Conservation (phyloP, 2,888 invertebrate species). For the Subacronicta megacephala region DNA sequence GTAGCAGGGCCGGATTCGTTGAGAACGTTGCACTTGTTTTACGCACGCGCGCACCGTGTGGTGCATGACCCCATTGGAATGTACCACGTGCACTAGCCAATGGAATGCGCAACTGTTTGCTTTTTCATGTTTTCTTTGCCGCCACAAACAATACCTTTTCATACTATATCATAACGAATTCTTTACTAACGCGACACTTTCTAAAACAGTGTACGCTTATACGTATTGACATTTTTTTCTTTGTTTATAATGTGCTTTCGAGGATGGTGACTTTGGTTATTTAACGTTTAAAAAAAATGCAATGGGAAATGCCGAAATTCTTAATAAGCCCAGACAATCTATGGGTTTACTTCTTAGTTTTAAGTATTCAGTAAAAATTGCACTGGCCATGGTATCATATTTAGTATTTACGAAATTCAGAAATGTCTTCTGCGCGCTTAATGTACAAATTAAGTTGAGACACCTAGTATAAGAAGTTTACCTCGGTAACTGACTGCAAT, state of each 20-base stretch:
- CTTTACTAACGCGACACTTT: constrained; percentile 78
- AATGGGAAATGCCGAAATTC: not conserved
- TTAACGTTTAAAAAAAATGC: constrained; percentile 42
- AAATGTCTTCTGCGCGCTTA: too few species aligned
- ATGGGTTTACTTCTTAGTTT: not conserved
- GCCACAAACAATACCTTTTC: constrained; percentile 86
- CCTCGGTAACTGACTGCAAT: too few species aligned
- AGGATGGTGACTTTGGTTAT: constrained; percentile 55
- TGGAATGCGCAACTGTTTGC: constrained; percentile 89
- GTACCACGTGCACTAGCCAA: constrained; percentile 87
- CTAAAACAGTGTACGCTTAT: constrained; percentile 73
- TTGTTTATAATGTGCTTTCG: constrained; percentile 64
- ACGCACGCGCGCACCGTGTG: constrained; percentile 82
- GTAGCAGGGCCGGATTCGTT: constrained; percentile 59
- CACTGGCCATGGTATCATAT: too few species aligned
- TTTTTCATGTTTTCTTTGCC: constrained; percentile 82
- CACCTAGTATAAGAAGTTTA: too few species aligned
- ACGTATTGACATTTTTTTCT: constrained; percentile 69
- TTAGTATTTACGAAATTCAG: too few species aligned
- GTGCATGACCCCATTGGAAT: constrained; percentile 88
- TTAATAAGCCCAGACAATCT: not conserved
- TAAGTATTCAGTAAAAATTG: too few species aligned
- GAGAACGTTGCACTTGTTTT: constrained; percentile 83
- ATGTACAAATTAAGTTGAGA: too few species aligned
- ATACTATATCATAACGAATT: constrained; percentile 86